These are phyloP conservation scores for Tolmerus cingulatus DNA, from an alignment of 2,888 invertebrate species.

Conservation along the genomic window DNA sequence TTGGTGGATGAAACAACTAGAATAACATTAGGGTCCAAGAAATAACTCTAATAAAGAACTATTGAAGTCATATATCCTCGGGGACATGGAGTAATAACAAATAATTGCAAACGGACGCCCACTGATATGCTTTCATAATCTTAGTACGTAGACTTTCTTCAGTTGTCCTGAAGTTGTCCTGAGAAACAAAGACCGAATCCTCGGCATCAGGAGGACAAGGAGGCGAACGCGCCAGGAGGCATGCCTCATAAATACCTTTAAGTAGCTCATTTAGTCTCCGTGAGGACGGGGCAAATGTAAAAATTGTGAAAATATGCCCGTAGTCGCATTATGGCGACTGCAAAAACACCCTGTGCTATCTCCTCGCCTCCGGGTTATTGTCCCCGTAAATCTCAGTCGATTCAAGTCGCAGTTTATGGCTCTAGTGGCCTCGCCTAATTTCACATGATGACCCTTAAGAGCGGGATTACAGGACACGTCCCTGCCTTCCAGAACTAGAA, in stretches of 20 bases:
- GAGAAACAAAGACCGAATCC: background rate
- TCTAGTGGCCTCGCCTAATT: constrained; percentile 32
- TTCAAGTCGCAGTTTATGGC: constrained; percentile 28
- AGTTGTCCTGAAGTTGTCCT: background rate
- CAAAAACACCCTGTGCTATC: background rate
- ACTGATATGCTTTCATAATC: background rate
- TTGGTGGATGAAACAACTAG: background rate
- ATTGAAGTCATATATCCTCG: background rate
- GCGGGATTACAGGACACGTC: background rate
- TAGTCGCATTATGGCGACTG: background rate
- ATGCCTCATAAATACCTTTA: constrained; percentile 37
- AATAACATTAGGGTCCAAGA: background rate
- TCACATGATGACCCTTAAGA: constrained; percentile 39
- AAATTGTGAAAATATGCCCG: background rate
- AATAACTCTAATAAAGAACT: background rate
- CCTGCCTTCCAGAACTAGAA: background rate
- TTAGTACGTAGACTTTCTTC: background rate
- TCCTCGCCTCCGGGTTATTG: background rate
- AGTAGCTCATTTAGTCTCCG: constrained; percentile 30
- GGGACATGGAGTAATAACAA: background rate
- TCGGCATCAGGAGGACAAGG: background rate
- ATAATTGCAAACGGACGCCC: background rate
- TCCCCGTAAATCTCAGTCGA: constrained; percentile 18
- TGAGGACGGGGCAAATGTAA: background rate
- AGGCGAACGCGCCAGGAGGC: constrained; percentile 16